Evolutionary conservation across 1,140 invertebrate species (phyloP).

Genomic region (Diorhabda sublineata): DNA sequence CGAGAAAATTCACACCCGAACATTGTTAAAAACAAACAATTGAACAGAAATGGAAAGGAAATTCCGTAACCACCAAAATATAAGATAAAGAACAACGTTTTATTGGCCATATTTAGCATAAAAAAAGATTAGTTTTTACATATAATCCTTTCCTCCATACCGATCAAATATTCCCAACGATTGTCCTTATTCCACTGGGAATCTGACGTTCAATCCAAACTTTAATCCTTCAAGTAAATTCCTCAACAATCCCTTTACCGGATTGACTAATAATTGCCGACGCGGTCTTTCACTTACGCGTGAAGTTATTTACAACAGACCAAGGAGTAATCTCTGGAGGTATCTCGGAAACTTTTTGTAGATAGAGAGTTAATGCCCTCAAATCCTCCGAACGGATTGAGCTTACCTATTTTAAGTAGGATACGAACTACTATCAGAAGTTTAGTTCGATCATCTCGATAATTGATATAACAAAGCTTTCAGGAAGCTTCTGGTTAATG

Average conservation of each 20-base stretch:
- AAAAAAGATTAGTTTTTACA: no score
- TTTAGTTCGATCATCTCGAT: background rate
- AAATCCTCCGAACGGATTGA: background rate
- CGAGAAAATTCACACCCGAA: no score
- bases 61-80: no score
- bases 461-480: background rate
- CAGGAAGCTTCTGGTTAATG: no score
- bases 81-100: no score
- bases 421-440: background rate
- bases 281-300: background rate
- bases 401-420: background rate
- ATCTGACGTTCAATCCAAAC: background rate
- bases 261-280: background rate
- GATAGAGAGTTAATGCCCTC: background rate
- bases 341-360: background rate
- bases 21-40: no score
- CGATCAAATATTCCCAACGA: no score
- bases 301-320: background rate
- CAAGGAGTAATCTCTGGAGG: background rate
- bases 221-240: slow-evolving; percentile 3
- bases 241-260: background rate
- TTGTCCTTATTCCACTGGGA: no score
- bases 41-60: no score
- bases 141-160: no score
- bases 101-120: no score